A percentile compares a stretch with the other conserved stretches of the same genome.
Evolutionary conservation across 2,113 vertebrate genomes (phyloP).

Genomic region (Pterocles orientalis): DNA sequence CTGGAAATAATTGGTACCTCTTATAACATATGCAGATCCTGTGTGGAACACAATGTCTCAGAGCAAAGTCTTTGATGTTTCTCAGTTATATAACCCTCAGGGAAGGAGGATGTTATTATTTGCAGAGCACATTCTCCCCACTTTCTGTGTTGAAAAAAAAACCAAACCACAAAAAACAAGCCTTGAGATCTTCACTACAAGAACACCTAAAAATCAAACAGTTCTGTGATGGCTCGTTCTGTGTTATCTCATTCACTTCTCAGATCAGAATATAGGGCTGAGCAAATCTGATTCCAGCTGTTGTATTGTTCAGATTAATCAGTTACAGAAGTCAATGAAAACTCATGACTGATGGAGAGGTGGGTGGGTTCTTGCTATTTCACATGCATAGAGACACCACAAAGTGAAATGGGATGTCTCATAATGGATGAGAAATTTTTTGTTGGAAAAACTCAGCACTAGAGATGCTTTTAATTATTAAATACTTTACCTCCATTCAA

Average conservation of each 20-base stretch:
- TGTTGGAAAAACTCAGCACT: not conserved
- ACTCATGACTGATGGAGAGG: not conserved
- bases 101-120: conserved; percentile 15
- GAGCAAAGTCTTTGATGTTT: conserved; percentile 45
- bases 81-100: conserved; percentile 32
- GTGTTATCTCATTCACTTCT: not conserved
- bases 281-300: not conserved
- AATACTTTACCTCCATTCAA: not conserved
- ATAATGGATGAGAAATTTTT: not conserved
- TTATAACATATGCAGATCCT: conserved; percentile 45
- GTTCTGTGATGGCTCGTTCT: not conserved
- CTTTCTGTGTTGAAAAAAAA: not conserved
- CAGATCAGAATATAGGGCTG: not conserved
- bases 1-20: conserved; percentile 60
- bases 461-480: not conserved
- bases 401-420: not conserved
- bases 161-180: rapidly evolving
- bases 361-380: not conserved
- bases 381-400: not conserved
- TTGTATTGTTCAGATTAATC: not conserved
- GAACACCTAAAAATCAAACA: not conserved
- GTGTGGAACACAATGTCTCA: conserved; percentile 30
- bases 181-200: not conserved
- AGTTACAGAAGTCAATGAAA: not conserved
- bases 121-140: not conserved